These are phyloP conservation scores for Arctocebus calabarensis DNA, from an alignment of 2,797 vertebrate genomes.

Conservation along the genomic window DNA sequence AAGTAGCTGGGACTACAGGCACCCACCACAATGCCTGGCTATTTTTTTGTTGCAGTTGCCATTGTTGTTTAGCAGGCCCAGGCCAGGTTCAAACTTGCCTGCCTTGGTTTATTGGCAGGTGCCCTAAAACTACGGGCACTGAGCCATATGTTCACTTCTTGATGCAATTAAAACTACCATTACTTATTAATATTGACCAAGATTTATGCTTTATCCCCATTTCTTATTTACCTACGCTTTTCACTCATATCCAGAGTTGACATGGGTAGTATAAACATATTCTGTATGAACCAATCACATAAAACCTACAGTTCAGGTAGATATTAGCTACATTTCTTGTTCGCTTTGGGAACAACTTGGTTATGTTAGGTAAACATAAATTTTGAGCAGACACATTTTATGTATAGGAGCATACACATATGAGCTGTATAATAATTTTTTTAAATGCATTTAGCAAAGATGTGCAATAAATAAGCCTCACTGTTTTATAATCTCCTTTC, in stretches of 20 bases:
- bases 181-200: not conserved
- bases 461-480: not conserved
- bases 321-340: not conserved
- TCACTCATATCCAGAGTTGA: not conserved
- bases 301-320: not conserved
- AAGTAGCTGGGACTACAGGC: too few species aligned
- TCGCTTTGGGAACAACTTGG: not conserved
- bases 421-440: not conserved
- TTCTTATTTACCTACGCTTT: not conserved
- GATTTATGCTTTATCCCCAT: not conserved
- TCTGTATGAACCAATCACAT: not conserved
- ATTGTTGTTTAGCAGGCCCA: too few species aligned
- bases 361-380: not conserved
- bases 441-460: not conserved
- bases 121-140: too few species aligned
- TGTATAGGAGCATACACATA: not conserved
- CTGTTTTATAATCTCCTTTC: constrained; percentile 6
- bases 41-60: too few species aligned
- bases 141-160: not conserved
- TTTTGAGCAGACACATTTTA: not conserved
- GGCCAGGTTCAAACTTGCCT: too few species aligned
- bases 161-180: not conserved
- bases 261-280: not conserved
- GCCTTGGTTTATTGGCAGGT: too few species aligned
- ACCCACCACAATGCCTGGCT: too few species aligned